Conservation (phyloP, 2,797 vertebrate genomes). For the Sebastes minor region DNA sequence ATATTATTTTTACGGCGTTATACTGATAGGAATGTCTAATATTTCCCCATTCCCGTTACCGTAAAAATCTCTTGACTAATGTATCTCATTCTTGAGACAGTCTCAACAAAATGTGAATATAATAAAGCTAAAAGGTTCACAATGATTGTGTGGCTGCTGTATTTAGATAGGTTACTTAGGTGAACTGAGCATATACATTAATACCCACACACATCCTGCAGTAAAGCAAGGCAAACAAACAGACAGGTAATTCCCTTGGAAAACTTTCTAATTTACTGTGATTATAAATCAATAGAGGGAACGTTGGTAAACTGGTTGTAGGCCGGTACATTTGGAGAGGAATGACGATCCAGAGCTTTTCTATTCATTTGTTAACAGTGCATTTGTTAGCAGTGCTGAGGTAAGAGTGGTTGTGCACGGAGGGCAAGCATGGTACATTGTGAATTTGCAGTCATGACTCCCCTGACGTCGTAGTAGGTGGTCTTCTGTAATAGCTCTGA, state of each 20-base stretch:
- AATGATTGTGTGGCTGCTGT: not conserved
- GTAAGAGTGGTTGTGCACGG: not conserved
- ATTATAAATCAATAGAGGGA: not conserved
- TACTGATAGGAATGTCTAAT: not conserved
- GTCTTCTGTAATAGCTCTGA: slow-evolving; percentile 13
- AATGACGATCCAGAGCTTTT: not conserved
- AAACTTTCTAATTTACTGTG: not conserved
- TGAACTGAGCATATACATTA: not conserved
- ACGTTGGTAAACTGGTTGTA: not conserved
- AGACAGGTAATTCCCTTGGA: too few species aligned
- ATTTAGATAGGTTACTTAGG: not conserved
- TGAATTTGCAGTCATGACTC: slow-evolving; percentile 1
- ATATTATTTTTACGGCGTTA: not conserved
- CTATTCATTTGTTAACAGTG: not conserved
- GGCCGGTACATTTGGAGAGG: not conserved
- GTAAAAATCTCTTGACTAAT: not conserved
- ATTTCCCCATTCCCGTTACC: not conserved
- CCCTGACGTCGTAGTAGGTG: not conserved
- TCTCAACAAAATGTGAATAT: not conserved
- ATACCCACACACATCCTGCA: not conserved
- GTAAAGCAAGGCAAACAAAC: not conserved
- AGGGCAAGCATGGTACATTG: not conserved
- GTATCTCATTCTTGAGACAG: not conserved
- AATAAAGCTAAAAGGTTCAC: not conserved
- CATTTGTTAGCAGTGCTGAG: too few species aligned